These are phyloP conservation scores for Apamea sordens DNA, from an alignment of 2,888 invertebrate species.

Conservation along the genomic window DNA sequence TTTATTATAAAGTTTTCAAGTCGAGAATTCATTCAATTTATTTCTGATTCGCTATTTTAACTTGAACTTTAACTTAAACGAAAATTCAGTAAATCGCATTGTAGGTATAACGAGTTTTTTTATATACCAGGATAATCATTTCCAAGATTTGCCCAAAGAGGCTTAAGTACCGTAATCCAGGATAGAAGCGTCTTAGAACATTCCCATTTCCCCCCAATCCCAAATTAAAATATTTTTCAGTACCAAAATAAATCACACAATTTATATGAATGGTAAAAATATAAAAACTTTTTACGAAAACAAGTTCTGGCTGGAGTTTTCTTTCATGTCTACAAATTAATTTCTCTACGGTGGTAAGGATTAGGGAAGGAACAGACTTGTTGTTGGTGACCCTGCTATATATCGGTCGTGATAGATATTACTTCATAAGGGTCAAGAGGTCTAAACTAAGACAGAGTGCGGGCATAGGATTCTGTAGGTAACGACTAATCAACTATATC, in stretches of 20 bases:
- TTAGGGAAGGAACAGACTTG: not conserved
- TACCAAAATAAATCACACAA: conserved; percentile 12
- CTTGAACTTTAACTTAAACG: not conserved
- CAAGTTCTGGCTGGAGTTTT: not conserved
- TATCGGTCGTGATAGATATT: conserved; percentile 3
- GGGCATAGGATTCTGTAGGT: not conserved
- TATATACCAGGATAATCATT: conserved; percentile 21
- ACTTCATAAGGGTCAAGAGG: conserved; percentile 2
- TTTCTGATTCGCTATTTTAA: not conserved
- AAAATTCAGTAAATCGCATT: not conserved
- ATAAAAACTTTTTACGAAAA: not conserved
- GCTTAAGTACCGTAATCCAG: conserved; percentile 40
- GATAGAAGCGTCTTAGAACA: conserved; percentile 1
- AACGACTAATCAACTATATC: not conserved
- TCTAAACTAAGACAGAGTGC: not conserved
- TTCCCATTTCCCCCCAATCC: not conserved
- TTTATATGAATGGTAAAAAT: not conserved
- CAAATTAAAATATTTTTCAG: conserved; percentile 29
- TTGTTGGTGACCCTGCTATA: not conserved
- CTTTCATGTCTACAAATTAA: not conserved
- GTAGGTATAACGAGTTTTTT: not conserved
- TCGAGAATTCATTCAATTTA: not conserved
- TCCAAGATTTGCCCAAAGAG: conserved; percentile 18
- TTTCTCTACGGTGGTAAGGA: not conserved
- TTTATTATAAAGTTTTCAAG: not conserved